phyloP scores from a whole-genome alignment of 2,888 invertebrate species.

The Onthophagus sagittarius region DNA sequence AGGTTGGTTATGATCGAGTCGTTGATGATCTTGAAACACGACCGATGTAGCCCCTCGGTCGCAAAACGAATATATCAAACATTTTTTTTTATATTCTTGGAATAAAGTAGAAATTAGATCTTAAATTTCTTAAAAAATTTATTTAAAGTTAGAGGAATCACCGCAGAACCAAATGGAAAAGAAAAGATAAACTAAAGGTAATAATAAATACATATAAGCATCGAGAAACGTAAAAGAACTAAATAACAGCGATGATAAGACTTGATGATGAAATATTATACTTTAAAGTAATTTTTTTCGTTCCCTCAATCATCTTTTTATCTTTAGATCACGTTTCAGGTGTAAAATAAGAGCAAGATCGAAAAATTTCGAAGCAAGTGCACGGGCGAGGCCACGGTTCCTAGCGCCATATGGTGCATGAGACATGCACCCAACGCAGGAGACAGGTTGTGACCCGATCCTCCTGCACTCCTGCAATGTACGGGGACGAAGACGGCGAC shows the following conservation, averaged over 20 bases:
- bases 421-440: neutral
- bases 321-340: conserved; percentile 13
- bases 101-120: no score
- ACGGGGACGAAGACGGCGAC: neutral
- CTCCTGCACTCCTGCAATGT: neutral
- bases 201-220: no score
- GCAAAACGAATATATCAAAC: no score
- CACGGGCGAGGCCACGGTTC: conserved; percentile 24
- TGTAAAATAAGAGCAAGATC: conserved; percentile 30
- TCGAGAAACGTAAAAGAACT: neutral
- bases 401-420: conserved; percentile 28
- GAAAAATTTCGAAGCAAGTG: conserved; percentile 26
- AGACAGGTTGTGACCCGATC: conserved; percentile 23
- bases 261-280: neutral
- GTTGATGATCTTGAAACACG: no score
- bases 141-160: no score
- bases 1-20: no score
- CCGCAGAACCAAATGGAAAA: no score
- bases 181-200: no score
- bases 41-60: no score
- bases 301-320: neutral
- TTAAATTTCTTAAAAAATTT: no score
- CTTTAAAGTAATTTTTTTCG: conserved; percentile 1
- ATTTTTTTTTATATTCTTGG: no score
- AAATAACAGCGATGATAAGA: neutral